phyloP scores from a whole-genome alignment of 2,888 invertebrate species.

The Xestia c-nigrum region DNA sequence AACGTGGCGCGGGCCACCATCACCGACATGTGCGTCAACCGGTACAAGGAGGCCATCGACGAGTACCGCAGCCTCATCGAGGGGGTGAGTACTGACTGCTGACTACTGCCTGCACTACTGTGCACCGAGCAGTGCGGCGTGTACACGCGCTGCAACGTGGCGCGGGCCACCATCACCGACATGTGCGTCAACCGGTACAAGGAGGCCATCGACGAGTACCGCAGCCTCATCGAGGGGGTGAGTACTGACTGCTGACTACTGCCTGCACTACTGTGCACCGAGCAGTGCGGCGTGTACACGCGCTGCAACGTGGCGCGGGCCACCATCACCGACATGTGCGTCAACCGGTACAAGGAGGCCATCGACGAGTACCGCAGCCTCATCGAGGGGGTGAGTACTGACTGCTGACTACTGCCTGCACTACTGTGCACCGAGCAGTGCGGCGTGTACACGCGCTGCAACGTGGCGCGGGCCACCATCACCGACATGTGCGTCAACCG shows the following conservation, averaged over 20 bases:
- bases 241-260: background rate
- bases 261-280: no score
- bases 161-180: constrained; percentile 90
- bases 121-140: no score
- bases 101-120: no score
- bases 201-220: constrained; percentile 96
- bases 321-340: constrained; percentile 93
- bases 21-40: constrained; percentile 95
- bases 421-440: constrained; percentile 95
- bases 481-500: constrained; percentile 97
- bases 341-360: constrained; percentile 93
- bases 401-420: no score
- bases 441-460: constrained; percentile 97
- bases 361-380: constrained; percentile 96
- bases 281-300: no score
- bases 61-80: constrained; percentile 94
- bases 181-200: constrained; percentile 94
- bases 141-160: no score
- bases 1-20: no score
- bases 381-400: constrained; percentile 88
- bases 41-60: constrained; percentile 94
- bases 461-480: constrained; percentile 97
- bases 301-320: no score
- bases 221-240: constrained; percentile 92
- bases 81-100: constrained; percentile 79